Conservation (phyloP, 1,140 invertebrate genomes). For the Acyrthosiphon pisum region DNA sequence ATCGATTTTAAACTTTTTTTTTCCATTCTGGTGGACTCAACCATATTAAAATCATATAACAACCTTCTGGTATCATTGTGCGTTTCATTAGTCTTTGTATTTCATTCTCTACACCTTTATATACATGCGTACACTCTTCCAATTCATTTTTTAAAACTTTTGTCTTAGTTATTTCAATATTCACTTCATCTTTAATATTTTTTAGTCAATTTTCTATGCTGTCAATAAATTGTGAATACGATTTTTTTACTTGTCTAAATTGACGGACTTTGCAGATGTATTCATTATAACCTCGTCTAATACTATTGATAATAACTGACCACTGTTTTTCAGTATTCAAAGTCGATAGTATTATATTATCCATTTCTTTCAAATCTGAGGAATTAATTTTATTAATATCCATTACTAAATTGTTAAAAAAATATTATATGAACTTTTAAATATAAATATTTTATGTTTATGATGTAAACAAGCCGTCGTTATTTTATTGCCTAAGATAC, state of each 20-base stretch:
- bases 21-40: conserved; percentile 16
- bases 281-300: not conserved
- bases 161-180: not conserved
- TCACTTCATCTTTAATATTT: too few species aligned
- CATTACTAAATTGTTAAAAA: too few species aligned
- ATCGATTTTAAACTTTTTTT: too few species aligned
- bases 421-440: too few species aligned
- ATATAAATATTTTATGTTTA: too few species aligned
- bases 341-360: not conserved
- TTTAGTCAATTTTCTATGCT: too few species aligned
- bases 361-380: not conserved
- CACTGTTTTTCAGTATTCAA: not conserved
- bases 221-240: not conserved
- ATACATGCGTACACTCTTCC: not conserved
- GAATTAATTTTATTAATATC: too few species aligned
- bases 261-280: not conserved
- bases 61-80: not conserved
- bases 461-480: too few species aligned
- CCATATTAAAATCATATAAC: conserved; percentile 12
- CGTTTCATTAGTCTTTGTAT: not conserved
- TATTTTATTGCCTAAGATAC: too few species aligned
- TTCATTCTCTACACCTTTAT: not conserved
- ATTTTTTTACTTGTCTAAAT: not conserved
- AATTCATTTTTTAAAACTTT: too few species aligned
- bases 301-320: not conserved